Base-by-base conservation (phyloP, 2,113 vertebrate species). In the Cyanistes caeruleus region DNA sequence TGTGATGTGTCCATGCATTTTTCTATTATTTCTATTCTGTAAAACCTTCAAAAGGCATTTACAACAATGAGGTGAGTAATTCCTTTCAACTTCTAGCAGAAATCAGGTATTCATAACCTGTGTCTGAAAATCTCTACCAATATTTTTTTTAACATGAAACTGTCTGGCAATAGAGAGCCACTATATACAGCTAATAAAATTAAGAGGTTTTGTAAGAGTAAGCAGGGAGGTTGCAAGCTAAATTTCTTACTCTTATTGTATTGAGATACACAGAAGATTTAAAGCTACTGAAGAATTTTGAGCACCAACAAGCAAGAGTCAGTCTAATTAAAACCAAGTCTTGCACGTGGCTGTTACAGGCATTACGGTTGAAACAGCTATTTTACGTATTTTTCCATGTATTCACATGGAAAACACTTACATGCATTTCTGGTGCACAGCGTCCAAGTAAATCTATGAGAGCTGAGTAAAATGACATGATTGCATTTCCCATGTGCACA, bases 391-490 rank as follows among this genome's bases (percentile, higher is more conserved):
- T 89, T 86, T 94, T 82, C 28, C 9, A 16, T 5, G 5, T 41
- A 63, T 78, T 73, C 43, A 53, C 22, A 18, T 70, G 39, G 39
- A 11, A 39, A 39, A 39, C 39, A 97, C 99, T 97, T 97, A 99
- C 99, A 30, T 99, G 99, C 98, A 99, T 98, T 98, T 99, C 99
- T 77, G 99, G 99, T 64, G 99, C 99, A 93, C 99, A 99, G 55
- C 99, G 99, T 76, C 99, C 99, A 95, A 99, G 97, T 49, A 99
- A 98, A 95, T 99, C 99, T 78, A 99, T 99, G 48, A 99, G 99
- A 33, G 99, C 99, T 4, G 99, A 99, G 94, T 99, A 99, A 98
- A 99, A 99, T 7, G 99, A 99, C 99, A 99, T 99, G 70, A 99
- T 99, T 53, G 99, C 99, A 74, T 99, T 99, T 94, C 99, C 99